A percentile compares a stretch with the other conserved stretches of the same genome.
phyloP scores from a whole-genome alignment of 2,113 vertebrate species.

The Laticauda laticaudata region DNA sequence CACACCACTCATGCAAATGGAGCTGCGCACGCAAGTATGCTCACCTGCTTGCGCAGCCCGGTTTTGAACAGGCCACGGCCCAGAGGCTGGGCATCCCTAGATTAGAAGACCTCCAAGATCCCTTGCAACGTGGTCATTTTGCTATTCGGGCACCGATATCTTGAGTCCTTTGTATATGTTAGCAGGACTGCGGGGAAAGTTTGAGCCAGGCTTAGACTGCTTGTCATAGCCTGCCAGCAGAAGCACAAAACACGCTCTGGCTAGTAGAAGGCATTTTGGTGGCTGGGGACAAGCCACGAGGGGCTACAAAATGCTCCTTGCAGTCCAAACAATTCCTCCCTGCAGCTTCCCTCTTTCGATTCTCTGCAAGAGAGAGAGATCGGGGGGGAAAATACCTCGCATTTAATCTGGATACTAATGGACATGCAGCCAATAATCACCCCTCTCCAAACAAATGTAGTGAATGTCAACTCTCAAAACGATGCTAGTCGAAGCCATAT shows the following conservation, averaged over 20 bases:
- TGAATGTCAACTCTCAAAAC: background rate
- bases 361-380: background rate
- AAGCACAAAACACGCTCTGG: background rate
- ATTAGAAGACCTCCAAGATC: background rate
- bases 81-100: background rate
- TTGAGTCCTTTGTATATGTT: background rate
- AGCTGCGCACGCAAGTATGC: background rate
- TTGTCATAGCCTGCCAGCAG: background rate
- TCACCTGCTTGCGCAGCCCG: background rate
- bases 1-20: background rate
- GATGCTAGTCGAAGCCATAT: too few species aligned
- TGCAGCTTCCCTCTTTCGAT: background rate
- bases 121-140: background rate
- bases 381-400: background rate
- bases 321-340: background rate
- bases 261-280: background rate
- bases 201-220: background rate
- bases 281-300: background rate
- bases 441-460: background rate
- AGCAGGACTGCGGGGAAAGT: background rate
- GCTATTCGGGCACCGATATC: background rate
- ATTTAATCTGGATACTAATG: background rate
- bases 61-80: background rate
- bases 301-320: background rate
- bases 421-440: background rate